Evolutionary conservation across 2,888 invertebrate species (phyloP).

Genomic region (Sicus ferrugineus): DNA sequence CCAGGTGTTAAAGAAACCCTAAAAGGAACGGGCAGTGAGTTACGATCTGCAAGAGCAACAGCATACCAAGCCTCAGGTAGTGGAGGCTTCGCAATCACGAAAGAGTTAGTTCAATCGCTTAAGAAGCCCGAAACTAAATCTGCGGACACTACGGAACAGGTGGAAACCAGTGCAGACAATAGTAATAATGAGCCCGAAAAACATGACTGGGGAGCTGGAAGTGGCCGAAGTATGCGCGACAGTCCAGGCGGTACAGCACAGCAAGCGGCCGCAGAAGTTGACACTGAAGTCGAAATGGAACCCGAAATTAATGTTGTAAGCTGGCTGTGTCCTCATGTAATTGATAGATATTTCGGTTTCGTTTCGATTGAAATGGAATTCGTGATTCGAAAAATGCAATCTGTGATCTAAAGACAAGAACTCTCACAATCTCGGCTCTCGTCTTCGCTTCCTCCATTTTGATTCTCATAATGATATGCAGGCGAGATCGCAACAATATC

Average conservation of each 20-base stretch:
- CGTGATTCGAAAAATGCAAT: no score
- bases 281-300: constrained; percentile 41
- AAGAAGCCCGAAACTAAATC: constrained; percentile 42
- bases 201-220: constrained; percentile 59
- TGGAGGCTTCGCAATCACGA: constrained; percentile 55
- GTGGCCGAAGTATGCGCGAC: constrained; percentile 52
- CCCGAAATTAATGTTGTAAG: constrained; percentile 57
- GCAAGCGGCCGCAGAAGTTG: constrained; percentile 33
- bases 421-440: no score
- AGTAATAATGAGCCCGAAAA: constrained; percentile 34
- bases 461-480: no score
- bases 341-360: no score
- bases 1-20: constrained; percentile 43
- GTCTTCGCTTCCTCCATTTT: no score
- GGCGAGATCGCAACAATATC: no score
- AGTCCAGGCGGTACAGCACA: constrained; percentile 26
- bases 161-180: constrained; percentile 13
- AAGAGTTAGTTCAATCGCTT: constrained; percentile 54
- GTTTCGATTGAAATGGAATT: no score
- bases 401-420: no score
- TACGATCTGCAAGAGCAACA: constrained; percentile 11
- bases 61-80: constrained; percentile 37
- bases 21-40: constrained; percentile 32
- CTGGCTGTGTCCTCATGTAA: neutral
- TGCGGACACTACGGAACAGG: constrained; percentile 47